Evolutionary conservation across 2,888 invertebrate genomes (phyloP).

Genomic region (Leptopterna dolabrata): DNA sequence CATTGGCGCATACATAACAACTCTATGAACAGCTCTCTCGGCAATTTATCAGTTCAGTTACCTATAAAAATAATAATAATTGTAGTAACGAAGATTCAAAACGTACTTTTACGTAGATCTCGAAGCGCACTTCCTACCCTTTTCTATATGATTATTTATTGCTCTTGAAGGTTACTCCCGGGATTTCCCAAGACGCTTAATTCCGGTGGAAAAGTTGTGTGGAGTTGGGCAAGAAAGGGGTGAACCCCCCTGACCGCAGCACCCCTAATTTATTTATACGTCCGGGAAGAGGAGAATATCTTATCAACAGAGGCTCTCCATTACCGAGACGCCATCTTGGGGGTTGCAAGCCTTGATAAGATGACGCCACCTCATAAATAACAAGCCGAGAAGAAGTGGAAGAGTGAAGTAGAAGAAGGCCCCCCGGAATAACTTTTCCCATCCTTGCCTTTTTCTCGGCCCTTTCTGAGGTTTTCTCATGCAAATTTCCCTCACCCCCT

Average conservation of each 20-base stretch:
- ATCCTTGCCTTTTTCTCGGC: conserved; percentile 1
- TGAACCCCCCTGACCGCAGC: conserved; percentile 50
- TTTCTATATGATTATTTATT: conserved; percentile 48
- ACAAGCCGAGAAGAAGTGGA: conserved; percentile 47
- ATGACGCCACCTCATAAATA: conserved; percentile 57
- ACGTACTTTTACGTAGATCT: too few relatives aligned
- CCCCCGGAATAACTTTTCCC: conserved; percentile 55
- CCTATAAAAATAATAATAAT: too few relatives aligned
- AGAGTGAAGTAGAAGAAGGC: conserved; percentile 38
- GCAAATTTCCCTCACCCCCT: conserved; percentile 59
- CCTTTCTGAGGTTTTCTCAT: conserved; percentile 59
- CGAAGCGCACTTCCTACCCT: too few relatives aligned
- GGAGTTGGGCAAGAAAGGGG: conserved; percentile 11
- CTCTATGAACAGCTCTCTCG: too few relatives aligned
- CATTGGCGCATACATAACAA: too few relatives aligned
- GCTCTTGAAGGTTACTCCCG: conserved; percentile 33
- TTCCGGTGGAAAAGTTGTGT: conserved; percentile 54
- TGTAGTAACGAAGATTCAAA: too few relatives aligned
- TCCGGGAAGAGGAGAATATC: conserved; percentile 53
- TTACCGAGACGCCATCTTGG: conserved; percentile 54
- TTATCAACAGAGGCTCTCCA: conserved; percentile 55
- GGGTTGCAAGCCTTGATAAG: conserved; percentile 55
- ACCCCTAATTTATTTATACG: conserved; percentile 59
- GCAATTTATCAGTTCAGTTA: too few relatives aligned
- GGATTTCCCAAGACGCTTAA: conserved; percentile 55